A percentile compares a stretch with the other conserved stretches of the same genome.
Conservation (phyloP, 2,888 invertebrate genomes). For the Octonoba sinensis region DNA sequence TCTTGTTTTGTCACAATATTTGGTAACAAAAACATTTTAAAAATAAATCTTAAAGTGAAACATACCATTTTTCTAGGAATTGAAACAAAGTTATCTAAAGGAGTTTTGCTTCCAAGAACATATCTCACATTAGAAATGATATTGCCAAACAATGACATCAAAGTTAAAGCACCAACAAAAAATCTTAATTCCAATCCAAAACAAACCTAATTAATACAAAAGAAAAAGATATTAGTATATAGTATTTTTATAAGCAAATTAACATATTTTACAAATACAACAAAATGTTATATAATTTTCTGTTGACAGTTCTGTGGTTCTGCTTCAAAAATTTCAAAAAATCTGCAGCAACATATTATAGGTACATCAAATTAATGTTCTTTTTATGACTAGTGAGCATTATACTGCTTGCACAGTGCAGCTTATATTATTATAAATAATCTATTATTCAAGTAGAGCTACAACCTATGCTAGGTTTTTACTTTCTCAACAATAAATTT, state of each 20-base stretch:
- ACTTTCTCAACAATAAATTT: too few relatives aligned
- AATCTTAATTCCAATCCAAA: conserved; percentile 47
- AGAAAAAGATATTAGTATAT: not conserved
- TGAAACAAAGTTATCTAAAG: conserved; percentile 48
- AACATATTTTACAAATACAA: not conserved
- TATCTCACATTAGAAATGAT: conserved; percentile 39
- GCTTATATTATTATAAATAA: too few relatives aligned
- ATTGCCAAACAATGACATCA: conserved; percentile 42
- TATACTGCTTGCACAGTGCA: too few relatives aligned
- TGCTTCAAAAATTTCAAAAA: not conserved
- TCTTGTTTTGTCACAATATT: too few relatives aligned
- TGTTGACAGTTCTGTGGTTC: not conserved
- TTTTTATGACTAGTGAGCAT: too few relatives aligned
- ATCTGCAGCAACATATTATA: too few relatives aligned
- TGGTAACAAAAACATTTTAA: too few relatives aligned
- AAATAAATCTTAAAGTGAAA: not conserved
- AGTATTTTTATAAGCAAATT: not conserved
- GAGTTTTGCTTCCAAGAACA: conserved; percentile 58
- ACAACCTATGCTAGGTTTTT: too few relatives aligned
- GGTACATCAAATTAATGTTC: too few relatives aligned
- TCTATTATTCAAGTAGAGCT: too few relatives aligned
- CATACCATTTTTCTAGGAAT: conserved; percentile 57
- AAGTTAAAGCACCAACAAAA: conserved; percentile 38
- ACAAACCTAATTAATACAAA: conserved; percentile 7
- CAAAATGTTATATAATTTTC: not conserved